Conservation (phyloP, 2,888 invertebrate species). For the Lumbricus terrestris region DNA sequence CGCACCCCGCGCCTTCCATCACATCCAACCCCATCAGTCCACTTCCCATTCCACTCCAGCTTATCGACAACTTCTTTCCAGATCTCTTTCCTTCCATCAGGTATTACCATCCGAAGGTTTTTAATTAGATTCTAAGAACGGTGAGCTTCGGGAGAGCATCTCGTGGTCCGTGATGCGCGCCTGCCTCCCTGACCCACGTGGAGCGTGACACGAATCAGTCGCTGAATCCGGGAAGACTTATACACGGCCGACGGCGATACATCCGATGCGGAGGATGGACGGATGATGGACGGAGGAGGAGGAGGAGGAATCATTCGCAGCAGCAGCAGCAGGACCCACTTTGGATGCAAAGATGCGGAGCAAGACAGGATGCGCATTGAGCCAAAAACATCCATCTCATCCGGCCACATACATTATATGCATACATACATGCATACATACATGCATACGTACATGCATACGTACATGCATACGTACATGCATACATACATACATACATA, state of each 20-base stretch:
- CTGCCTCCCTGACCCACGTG: not conserved
- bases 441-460: not conserved
- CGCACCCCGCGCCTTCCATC: not conserved
- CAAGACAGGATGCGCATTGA: not conserved
- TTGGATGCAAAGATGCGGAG: not conserved
- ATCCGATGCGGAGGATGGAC: not conserved
- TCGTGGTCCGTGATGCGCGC: too few relatives aligned
- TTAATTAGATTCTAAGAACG: not conserved
- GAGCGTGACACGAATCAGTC: not conserved
- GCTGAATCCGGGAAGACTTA: not conserved
- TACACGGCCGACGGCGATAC: not conserved
- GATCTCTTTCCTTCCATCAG: not conserved
- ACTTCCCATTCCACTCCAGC: not conserved
- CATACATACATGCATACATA: not conserved
- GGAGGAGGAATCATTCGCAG: not conserved
- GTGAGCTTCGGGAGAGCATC: too few relatives aligned
- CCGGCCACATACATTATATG: not conserved
- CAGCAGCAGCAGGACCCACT: not conserved
- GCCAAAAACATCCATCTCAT: not conserved
- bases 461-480: too few relatives aligned
- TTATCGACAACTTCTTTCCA: not conserved
- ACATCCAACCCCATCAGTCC: not conserved
- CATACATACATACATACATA: not conserved
- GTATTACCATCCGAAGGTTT: not conserved
- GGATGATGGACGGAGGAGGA: not conserved